Percentiles rank a stretch among this genome's conserved stretches.
Evolutionary conservation across 2,113 vertebrate species (phyloP).

Genomic region (Sorex fumeus): DNA sequence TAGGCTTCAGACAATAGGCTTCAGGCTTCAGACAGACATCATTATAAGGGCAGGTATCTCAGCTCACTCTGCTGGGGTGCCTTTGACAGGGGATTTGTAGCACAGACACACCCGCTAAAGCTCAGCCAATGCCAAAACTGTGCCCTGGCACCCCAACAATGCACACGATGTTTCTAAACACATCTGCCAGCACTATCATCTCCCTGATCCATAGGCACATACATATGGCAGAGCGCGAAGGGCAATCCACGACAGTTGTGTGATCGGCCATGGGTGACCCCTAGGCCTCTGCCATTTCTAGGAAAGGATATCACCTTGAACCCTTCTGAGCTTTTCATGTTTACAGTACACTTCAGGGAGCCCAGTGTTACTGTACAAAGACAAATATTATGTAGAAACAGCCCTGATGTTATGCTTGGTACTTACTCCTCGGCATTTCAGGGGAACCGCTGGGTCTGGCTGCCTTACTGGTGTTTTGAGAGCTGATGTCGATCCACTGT

Average conservation of each 20-base stretch:
- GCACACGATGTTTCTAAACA: neutral
- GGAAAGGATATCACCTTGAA: neutral
- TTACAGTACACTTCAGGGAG: neutral
- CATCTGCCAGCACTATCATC: neutral
- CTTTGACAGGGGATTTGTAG: too few species aligned
- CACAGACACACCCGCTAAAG: too few species aligned
- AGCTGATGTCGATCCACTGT: conserved; percentile 45
- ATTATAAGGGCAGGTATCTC: too few species aligned
- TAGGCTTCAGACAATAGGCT: too few species aligned
- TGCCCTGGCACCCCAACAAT: too few species aligned
- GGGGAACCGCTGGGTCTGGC: conserved; percentile 49
- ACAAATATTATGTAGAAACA: conserved; percentile 41
- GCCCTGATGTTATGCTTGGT: neutral
- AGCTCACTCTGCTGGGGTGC: too few species aligned
- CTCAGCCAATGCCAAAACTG: too few species aligned
- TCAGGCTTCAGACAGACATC: too few species aligned
- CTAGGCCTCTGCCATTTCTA: neutral
- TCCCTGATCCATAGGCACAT: neutral
- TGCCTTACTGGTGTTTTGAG: conserved; percentile 15
- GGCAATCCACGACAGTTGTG: neutral
- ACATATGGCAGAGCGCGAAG: too few species aligned
- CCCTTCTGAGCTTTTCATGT: neutral
- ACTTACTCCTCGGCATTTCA: neutral
- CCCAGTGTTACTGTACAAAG: conserved; percentile 21
- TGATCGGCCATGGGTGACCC: neutral